phyloP scores from a whole-genome alignment of 2,797 vertebrate genomes.

The Furcifer pardalis region DNA sequence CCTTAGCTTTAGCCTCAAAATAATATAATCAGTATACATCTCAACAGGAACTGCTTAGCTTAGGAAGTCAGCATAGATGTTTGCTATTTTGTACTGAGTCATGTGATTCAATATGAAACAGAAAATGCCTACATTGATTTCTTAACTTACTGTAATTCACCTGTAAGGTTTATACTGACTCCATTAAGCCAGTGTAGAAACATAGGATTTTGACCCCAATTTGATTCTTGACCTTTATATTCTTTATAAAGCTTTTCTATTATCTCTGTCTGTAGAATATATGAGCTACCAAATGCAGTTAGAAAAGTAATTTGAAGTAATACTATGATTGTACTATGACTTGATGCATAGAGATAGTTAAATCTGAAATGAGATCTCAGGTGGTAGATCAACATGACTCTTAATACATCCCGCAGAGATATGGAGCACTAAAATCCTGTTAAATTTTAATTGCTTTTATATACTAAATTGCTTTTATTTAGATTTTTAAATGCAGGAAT shows the following conservation, averaged over 20 bases:
- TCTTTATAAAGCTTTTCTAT: conserved; percentile 63
- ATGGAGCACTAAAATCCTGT: conserved; percentile 29
- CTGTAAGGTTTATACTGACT: conserved; percentile 25
- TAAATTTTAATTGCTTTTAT: conserved; percentile 48
- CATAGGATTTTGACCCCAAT: conserved; percentile 63
- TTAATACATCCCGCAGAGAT: conserved; percentile 35
- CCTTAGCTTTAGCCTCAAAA: no score
- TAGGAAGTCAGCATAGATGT: no score
- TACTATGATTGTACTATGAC: conserved; percentile 12
- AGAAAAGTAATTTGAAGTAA: conserved; percentile 65
- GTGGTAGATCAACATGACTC: conserved; percentile 45
- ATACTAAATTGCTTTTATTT: conserved; percentile 48
- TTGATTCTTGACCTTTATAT: conserved; percentile 44
- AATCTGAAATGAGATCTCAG: conserved; percentile 49
- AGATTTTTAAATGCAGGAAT: conserved; percentile 8
- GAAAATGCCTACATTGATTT: no score
- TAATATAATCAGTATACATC: no score
- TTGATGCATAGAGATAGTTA: conserved; percentile 60
- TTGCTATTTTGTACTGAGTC: no score
- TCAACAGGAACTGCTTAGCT: no score
- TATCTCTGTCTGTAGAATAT: conserved; percentile 64
- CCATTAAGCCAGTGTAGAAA: conserved; percentile 21
- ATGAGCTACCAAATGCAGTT: conserved; percentile 60
- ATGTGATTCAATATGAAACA: no score
- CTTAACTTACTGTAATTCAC: no score